Evolutionary conservation across 2,797 vertebrate genomes (phyloP).

Genomic region (Argya squamiceps): DNA sequence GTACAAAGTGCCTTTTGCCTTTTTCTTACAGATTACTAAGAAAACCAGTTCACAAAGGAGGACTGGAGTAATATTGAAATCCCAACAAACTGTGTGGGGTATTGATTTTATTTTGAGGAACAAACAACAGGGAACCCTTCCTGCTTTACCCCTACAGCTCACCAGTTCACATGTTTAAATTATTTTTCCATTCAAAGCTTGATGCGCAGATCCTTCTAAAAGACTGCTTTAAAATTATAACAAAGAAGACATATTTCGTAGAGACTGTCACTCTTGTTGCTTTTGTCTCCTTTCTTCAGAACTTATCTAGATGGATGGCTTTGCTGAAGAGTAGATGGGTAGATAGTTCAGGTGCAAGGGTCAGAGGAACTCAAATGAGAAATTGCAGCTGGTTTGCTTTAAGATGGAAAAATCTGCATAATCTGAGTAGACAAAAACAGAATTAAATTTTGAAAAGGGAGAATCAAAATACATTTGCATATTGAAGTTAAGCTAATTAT

Average conservation of each 20-base stretch:
- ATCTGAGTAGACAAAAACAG: not conserved
- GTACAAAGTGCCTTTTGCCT: not conserved
- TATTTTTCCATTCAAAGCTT: not conserved
- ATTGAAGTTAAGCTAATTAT: not conserved
- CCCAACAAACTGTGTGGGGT: not conserved
- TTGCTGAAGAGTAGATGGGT: too few relatives aligned
- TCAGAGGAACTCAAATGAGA: not conserved
- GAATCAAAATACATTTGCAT: not conserved
- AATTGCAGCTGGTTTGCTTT: not conserved
- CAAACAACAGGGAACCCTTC: not conserved
- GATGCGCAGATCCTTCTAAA: not conserved
- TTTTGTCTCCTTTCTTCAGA: not conserved
- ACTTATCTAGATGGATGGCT: not conserved
- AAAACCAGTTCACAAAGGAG: not conserved
- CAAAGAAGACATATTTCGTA: not conserved
- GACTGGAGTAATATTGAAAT: not conserved
- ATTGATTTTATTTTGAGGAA: not conserved
- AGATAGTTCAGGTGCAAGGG: not conserved
- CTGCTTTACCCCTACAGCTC: not conserved
- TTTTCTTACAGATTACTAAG: not conserved
- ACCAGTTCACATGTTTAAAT: not conserved
- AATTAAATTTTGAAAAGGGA: not conserved
- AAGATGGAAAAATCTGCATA: not conserved
- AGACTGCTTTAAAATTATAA: not conserved
- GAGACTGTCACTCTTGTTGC: not conserved